A percentile compares a stretch with the other conserved stretches of the same genome.
Conservation (phyloP, 1,140 invertebrate genomes). For the Brachystomella parvula region DNA sequence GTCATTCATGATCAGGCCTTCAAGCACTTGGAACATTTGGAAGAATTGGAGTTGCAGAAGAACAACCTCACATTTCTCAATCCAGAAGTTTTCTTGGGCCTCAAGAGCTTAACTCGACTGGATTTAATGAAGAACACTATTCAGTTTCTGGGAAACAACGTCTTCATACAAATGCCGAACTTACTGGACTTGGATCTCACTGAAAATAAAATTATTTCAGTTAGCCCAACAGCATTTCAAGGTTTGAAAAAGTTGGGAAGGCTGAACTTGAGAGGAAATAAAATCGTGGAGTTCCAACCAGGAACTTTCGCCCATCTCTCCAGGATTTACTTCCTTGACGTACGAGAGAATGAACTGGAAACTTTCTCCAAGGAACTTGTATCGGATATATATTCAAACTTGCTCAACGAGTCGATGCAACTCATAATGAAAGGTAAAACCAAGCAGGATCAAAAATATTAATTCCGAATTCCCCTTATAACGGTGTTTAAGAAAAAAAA, state of each 20-base stretch:
- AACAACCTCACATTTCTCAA: slow-evolving; percentile 62
- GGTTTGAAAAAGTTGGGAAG: slow-evolving; percentile 58
- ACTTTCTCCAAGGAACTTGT: slow-evolving; percentile 65
- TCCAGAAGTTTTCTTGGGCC: slow-evolving; percentile 57
- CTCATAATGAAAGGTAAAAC: slow-evolving; percentile 65
- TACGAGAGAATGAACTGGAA: slow-evolving; percentile 61
- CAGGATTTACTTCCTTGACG: slow-evolving; percentile 58
- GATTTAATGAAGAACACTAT: slow-evolving; percentile 61
- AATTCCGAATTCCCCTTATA: neutral
- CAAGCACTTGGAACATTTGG: slow-evolving; percentile 53
- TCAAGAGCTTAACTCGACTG: slow-evolving; percentile 56
- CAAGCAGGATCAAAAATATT: no score
- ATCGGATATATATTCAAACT: slow-evolving; percentile 61
- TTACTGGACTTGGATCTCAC: slow-evolving; percentile 62
- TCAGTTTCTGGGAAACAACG: slow-evolving; percentile 60
- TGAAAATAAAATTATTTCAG: slow-evolving; percentile 58
- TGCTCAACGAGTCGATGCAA: slow-evolving; percentile 60
- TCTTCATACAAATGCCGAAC: slow-evolving; percentile 63
- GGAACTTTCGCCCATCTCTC: slow-evolving; percentile 57
- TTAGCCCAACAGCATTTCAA: slow-evolving; percentile 61
- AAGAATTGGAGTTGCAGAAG: slow-evolving; percentile 58
- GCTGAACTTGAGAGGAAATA: slow-evolving; percentile 62
- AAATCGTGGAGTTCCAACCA: slow-evolving; percentile 54
- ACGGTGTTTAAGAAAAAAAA: neutral
- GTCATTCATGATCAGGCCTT: slow-evolving; percentile 62